phyloP scores from a whole-genome alignment of 2,113 vertebrate species.

The Ceuthmochares aereus region DNA sequence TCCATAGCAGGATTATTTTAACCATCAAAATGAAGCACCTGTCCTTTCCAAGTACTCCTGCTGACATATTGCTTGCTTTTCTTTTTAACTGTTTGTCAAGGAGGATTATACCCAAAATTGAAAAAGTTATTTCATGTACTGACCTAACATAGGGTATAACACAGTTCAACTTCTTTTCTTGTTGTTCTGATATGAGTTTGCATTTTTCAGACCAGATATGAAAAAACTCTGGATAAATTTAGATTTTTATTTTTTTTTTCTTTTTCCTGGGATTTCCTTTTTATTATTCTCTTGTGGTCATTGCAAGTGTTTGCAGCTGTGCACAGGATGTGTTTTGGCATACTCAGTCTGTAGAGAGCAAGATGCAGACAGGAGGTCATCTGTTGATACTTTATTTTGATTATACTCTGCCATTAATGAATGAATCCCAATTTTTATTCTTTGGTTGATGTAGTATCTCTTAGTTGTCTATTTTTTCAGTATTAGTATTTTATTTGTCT shows the following conservation, averaged over 20 bases:
- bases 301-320: constrained; percentile 38
- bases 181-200: background rate
- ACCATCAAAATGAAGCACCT: background rate
- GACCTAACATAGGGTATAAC: background rate
- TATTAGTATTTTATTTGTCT: background rate
- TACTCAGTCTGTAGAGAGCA: background rate
- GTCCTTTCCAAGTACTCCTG: background rate
- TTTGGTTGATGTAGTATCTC: background rate
- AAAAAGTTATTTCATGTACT: background rate
- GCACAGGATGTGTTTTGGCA: constrained; percentile 13
- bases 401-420: background rate
- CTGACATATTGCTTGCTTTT: background rate
- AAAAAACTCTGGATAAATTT: background rate
- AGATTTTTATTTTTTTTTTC: background rate
- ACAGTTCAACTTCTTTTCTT: background rate
- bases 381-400: background rate
- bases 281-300: constrained; percentile 36
- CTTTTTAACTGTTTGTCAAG: background rate
- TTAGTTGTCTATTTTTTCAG: background rate
- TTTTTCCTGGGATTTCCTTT: background rate
- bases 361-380: constrained; percentile 12
- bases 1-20: background rate
- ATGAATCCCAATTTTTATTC: background rate
- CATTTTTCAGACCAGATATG: background rate
- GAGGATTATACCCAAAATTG: background rate